Evolutionary conservation across 2,797 vertebrate genomes (phyloP), one percentile per base, ranked within the genome.

Genomic region (Gadopsis marmoratus): DNA sequence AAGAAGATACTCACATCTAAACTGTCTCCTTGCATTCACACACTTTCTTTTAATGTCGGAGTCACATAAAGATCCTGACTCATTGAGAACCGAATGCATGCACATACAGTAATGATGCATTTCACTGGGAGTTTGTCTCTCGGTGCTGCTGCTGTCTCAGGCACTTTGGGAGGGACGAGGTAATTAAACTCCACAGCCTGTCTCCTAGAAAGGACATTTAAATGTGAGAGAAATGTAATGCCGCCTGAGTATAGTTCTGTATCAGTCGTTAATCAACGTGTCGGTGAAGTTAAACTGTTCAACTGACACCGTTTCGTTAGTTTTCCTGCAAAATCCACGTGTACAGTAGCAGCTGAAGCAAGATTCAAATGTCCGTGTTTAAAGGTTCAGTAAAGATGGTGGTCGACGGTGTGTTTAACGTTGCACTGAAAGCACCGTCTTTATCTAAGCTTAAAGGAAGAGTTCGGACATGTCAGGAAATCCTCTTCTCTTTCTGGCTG

Each of bases 1-100:
- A 45, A 16, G 33, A 51, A 55, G 37, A 53, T 58, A 31, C 72
- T 48, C 76, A 51, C 54, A 17, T 37, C 33, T 39, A 41, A 13
- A 41, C 35, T 17, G 33, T 19, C 43, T 4, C 19, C 21, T 17
- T 50, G 23, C 47, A 6, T 48, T 11, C 16, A 21, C 17, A n/a
- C 50, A 55, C 23, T 62, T 43, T 60, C 3, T 6, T 33, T 2
- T 26, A 26, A 37, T 14, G 53, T 23, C 41, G n/a, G 3, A 10
- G 31, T 58, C 54, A 35, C 5, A 35, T 7, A 7, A 4, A 14
- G 29, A 7, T 7, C 31, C 64, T 5, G 45, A 31, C 33, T 50
- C 54, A 39, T 51, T 10, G 2, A 19, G 16, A 31, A 31, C 2
- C 8, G 10, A 31, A 6, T 3, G 12, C 29, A 16, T 7, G 6